A percentile compares a stretch with the other conserved stretches of the same genome.
Evolutionary conservation across 2,888 invertebrate species (phyloP).

Genomic region (Drosophila limbata): DNA sequence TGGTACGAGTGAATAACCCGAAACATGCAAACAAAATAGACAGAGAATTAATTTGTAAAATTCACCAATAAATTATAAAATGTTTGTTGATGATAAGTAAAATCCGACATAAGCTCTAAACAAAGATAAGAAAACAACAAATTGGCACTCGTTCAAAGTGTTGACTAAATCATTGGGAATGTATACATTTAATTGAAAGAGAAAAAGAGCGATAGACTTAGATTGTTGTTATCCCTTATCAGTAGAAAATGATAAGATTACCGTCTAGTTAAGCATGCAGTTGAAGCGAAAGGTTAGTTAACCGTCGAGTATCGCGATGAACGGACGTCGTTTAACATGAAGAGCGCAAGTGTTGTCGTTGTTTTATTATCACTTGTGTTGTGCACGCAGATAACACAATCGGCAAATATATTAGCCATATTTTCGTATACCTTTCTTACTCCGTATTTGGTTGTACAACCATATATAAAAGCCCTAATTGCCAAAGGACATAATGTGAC

Average conservation of each 20-base stretch:
- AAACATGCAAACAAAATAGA: too few relatives aligned
- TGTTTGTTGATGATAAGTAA: not conserved
- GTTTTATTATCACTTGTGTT: constrained; percentile 1
- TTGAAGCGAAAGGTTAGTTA: constrained; percentile 5
- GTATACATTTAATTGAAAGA: not conserved
- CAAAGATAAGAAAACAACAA: not conserved
- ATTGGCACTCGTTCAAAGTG: not conserved
- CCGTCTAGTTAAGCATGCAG: not conserved
- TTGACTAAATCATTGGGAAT: not conserved
- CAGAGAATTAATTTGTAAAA: not conserved
- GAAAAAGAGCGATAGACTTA: not conserved
- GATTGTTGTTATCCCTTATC: constrained; percentile 1
- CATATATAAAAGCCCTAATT: constrained; percentile 12
- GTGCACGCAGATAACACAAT: not conserved
- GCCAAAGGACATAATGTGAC: constrained; percentile 23
- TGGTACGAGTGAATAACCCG: too few relatives aligned
- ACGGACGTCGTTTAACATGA: constrained; percentile 12
- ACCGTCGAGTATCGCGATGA: constrained; percentile 20
- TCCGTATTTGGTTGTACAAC: constrained; percentile 10
- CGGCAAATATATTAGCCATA: constrained; percentile 21
- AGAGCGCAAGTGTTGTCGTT: not conserved
- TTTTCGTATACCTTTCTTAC: constrained; percentile 15
- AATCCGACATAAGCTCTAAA: not conserved
- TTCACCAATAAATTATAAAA: not conserved
- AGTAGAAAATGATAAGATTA: constrained; percentile 14